phyloP scores from a whole-genome alignment of 2,888 invertebrate genomes.

The Apamea anceps region DNA sequence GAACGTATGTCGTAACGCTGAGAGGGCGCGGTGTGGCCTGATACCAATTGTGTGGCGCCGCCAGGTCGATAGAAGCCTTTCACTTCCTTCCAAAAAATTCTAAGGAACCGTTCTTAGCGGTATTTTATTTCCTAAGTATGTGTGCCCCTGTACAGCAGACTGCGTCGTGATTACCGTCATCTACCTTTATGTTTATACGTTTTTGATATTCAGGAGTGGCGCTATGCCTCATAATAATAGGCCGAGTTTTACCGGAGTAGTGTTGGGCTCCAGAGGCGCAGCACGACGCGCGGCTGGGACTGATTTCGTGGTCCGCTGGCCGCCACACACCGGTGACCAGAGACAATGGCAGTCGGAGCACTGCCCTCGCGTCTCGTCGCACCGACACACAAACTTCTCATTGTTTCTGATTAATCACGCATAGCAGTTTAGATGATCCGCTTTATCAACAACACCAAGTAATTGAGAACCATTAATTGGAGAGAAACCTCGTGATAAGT shows the following conservation, averaged over 20 bases:
- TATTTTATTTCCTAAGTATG: background rate
- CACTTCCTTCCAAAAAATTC: conserved; percentile 6
- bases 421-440: conserved; percentile 69
- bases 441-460: conserved; percentile 67
- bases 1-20: conserved; percentile 31
- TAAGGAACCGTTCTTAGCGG: background rate
- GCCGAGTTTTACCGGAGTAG: conserved; percentile 48
- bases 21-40: conserved; percentile 8
- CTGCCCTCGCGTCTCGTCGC: conserved; percentile 79
- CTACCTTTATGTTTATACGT: background rate
- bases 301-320: conserved; percentile 88
- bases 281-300: conserved; percentile 77
- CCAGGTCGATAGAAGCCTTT: conserved; percentile 11
- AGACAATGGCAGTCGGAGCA: conserved; percentile 85
- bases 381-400: conserved; percentile 75
- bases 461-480: conserved; percentile 62
- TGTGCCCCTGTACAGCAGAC: background rate
- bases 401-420: conserved; percentile 85
- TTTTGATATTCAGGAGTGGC: conserved; percentile 34
- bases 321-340: conserved; percentile 86
- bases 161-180: background rate
- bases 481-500: conserved; percentile 64
- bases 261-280: conserved; percentile 60
- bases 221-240: conserved; percentile 43
- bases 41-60: conserved; percentile 35